Base-by-base conservation (phyloP, 2,113 vertebrate species). In the Catharus minimus region DNA sequence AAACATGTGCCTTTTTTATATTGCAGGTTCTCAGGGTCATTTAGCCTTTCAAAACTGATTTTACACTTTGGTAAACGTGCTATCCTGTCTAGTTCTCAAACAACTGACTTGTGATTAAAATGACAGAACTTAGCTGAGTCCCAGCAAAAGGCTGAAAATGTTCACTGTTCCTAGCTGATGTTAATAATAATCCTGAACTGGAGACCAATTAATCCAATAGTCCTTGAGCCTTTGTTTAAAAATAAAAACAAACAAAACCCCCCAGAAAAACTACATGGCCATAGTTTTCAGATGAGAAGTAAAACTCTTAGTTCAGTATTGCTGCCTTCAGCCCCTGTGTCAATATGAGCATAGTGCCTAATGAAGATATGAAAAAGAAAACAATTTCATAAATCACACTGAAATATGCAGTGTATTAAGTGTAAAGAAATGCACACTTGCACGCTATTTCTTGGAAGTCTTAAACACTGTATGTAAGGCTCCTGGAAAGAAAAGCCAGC, bases 21-120 rank as follows among this genome's bases (percentile, higher is more conserved):
- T 22, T 75, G 12, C 33, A 72, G 41, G 33, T 88, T 90, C 32
- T 86, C 49, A 68, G 69, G 77, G 69, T 86, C 62, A 68, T 92
- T 86, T 60, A 71, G 80, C 47, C 38, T 67, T 92, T 61, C 89
- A 86, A 53, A 86, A 68, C 4, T 53, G 77, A 84, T 92, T 92
- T 92, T 78, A 55, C 24, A 38, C 49, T 92, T 80, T 49, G 49
- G 50, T 85, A 90, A 91, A 47, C 50, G 52, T 88, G 43, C 50
- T 88, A 20, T 69, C 28, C 76, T 80, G 28, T 60, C 73, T 64
- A 49, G 28, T 72, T 39, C n/a, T 90, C 44, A 78, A 78, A 83
- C 27, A 80, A 69, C 53, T 52, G 84, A 44, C 24, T 52, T 62
- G 32, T 82, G 49, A 86, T 84, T 86, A 77, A 86, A 86, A 57